phyloP scores from a whole-genome alignment of 2,113 vertebrate species.

The Apodemus speciosus region DNA sequence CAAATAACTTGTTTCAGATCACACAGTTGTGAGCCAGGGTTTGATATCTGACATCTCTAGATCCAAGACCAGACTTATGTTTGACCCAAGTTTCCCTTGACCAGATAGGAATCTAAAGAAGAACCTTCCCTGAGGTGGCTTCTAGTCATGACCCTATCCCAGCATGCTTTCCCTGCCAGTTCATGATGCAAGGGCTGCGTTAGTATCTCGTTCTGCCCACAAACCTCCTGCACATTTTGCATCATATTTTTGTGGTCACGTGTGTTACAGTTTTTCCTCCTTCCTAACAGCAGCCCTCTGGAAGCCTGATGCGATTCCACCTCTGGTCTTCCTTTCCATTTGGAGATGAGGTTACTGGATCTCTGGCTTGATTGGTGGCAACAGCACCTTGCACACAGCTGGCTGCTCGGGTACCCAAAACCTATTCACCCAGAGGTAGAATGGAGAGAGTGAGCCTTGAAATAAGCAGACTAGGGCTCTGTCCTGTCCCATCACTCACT shows the following conservation, averaged over 20 bases:
- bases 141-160: background rate
- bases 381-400: background rate
- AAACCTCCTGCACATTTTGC: background rate
- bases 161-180: background rate
- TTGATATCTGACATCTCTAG: conserved; percentile 12
- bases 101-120: background rate
- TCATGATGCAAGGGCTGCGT: background rate
- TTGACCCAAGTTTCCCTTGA: background rate
- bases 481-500: background rate
- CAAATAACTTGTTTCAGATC: background rate
- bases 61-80: background rate
- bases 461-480: background rate
- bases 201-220: background rate
- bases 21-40: background rate
- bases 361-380: background rate
- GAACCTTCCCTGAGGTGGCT: background rate
- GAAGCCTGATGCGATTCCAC: background rate
- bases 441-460: background rate
- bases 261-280: background rate
- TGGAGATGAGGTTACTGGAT: background rate
- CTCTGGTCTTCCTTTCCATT: background rate
- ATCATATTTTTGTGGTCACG: background rate
- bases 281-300: background rate
- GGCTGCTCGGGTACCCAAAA: background rate
- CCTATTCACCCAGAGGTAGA: background rate